Evolutionary conservation across 35 echinoderm and acorn worm genomes (phyloP).

Genomic region (Lytechinus pictus): DNA sequence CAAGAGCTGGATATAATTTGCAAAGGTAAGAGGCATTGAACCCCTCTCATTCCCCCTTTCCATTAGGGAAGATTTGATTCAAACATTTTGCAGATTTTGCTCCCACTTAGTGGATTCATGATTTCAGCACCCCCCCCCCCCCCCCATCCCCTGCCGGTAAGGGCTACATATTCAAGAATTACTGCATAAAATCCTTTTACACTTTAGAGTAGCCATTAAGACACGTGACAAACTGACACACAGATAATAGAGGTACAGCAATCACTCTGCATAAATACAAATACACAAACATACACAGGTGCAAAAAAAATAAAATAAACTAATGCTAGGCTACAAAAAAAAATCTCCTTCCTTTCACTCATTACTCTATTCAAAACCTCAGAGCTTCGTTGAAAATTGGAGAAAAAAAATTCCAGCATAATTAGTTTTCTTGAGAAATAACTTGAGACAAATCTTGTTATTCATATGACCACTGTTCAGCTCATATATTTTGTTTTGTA

Average conservation of each 20-base stretch:
- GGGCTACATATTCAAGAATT: too few species aligned
- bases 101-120: too few species aligned
- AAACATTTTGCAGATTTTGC: too few species aligned
- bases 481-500: background rate
- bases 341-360: background rate
- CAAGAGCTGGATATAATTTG: too few species aligned
- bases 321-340: background rate
- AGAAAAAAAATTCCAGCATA: background rate
- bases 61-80: too few species aligned
- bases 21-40: too few species aligned
- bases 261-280: background rate
- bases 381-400: background rate
- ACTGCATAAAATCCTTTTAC: too few species aligned
- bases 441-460: background rate
- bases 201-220: too few species aligned
- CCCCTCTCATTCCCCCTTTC: too few species aligned
- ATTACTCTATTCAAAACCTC: background rate
- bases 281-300: constrained; percentile 12
- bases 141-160: too few species aligned
- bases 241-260: background rate
- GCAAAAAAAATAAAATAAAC: background rate
- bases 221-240: background rate
- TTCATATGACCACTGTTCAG: background rate
- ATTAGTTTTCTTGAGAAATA: background rate
- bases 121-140: too few species aligned